Conservation (phyloP, 1,140 invertebrate genomes). For the Platyscapa corneri region DNA sequence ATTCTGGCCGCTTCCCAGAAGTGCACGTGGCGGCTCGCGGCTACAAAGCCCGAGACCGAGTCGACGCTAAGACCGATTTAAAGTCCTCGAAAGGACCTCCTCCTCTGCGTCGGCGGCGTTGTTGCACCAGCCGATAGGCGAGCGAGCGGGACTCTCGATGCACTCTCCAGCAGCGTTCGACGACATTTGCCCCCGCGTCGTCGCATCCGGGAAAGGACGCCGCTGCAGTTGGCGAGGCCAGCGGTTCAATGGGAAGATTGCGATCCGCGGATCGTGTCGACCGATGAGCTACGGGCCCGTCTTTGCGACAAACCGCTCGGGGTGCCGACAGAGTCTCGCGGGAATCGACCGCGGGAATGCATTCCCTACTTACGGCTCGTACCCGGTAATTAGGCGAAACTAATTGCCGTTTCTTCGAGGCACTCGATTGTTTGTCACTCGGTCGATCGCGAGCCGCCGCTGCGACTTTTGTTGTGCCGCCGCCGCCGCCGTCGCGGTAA, state of each 20-base stretch:
- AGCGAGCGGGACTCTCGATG: background rate
- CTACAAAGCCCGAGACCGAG: background rate
- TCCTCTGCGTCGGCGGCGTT: too few relatives aligned
- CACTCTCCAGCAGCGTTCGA: background rate
- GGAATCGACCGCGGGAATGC: background rate
- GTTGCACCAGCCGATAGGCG: too few relatives aligned
- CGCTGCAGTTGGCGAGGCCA: too few relatives aligned
- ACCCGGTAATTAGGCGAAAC: background rate
- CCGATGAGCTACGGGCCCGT: too few relatives aligned
- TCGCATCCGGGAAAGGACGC: background rate
- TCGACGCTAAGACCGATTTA: too few relatives aligned
- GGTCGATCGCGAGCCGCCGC: background rate
- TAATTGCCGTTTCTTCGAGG: background rate
- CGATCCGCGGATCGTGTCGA: too few relatives aligned
- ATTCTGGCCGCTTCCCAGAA: background rate
- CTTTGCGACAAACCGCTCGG: background rate
- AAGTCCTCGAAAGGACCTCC: too few relatives aligned
- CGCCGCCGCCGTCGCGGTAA: background rate
- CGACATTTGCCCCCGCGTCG: background rate
- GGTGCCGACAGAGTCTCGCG: background rate
- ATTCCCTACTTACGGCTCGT: background rate
- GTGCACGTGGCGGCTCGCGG: background rate
- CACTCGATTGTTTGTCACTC: background rate
- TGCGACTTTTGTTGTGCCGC: too few relatives aligned
- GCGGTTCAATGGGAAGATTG: too few relatives aligned